Conservation (phyloP, 2,888 invertebrate species). For the Caenorhabditis sp. region DNA sequence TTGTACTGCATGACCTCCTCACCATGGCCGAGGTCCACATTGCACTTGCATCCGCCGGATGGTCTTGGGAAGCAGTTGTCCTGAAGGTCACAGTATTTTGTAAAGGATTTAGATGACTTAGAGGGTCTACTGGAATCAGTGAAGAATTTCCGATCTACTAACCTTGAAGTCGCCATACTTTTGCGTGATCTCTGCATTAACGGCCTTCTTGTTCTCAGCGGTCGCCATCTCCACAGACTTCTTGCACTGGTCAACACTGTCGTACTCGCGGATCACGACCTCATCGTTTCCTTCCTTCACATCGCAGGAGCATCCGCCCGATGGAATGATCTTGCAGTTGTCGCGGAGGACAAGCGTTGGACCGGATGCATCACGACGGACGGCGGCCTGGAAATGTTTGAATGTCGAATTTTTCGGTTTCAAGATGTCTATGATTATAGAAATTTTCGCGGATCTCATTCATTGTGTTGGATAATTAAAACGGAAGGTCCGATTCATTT, state of each 20-base stretch:
- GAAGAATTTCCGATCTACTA: no score
- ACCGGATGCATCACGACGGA: conserved; percentile 63
- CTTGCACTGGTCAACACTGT: conserved; percentile 72
- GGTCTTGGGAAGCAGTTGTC: conserved; percentile 79
- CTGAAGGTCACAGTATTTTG: no score
- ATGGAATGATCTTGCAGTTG: conserved; percentile 59
- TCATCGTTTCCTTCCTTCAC: conserved; percentile 75
- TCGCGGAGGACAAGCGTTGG: conserved; percentile 54
- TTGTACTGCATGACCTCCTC: conserved; percentile 70
- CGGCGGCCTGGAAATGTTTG: conserved; percentile 48
- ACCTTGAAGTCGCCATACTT: conserved; percentile 76
- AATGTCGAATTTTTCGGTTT: not conserved
- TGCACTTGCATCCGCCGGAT: conserved; percentile 77
- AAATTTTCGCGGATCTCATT: no score
- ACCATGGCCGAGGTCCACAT: conserved; percentile 75
- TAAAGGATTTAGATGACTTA: no score
- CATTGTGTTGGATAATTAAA: no score
- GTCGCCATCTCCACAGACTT: conserved; percentile 75
- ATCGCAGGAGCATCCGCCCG: conserved; percentile 74
- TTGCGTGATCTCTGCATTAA: conserved; percentile 71
- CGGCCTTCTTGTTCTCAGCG: conserved; percentile 72
- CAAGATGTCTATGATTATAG: no score
- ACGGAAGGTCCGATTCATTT: no score
- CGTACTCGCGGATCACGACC: conserved; percentile 68
- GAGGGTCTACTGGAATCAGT: no score